phyloP scores from a whole-genome alignment of 2,888 invertebrate species.

The Cacoxenus indagator region DNA sequence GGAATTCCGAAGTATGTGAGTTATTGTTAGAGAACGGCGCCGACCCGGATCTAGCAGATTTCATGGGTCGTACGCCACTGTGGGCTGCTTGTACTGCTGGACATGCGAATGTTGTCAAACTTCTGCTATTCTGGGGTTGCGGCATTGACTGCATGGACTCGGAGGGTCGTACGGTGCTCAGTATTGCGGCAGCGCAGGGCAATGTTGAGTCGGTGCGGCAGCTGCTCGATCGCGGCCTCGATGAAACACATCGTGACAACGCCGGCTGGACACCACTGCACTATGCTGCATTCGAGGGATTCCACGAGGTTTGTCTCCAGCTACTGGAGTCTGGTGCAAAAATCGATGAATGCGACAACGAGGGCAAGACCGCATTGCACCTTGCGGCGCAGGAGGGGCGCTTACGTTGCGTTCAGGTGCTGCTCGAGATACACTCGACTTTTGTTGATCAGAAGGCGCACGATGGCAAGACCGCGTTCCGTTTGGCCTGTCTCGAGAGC shows the following conservation, averaged over 20 bases:
- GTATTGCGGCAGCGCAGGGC: conserved; percentile 87
- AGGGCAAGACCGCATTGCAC: conserved; percentile 89
- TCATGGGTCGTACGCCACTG: conserved; percentile 85
- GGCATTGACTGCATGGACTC: conserved; percentile 95
- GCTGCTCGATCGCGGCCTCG: conserved; percentile 87
- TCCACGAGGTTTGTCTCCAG: conserved; percentile 69
- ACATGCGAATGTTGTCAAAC: conserved; percentile 86
- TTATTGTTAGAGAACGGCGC: conserved; percentile 91
- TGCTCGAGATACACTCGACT: conserved; percentile 82
- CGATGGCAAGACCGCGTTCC: conserved; percentile 89
- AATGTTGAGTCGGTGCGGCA: conserved; percentile 91
- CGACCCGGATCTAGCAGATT: conserved; percentile 89
- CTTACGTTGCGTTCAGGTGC: conserved; percentile 73
- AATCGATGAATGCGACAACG: conserved; percentile 91
- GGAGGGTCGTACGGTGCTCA: conserved; percentile 91
- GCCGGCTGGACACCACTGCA: conserved; percentile 98
- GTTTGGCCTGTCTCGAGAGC: conserved; percentile 73
- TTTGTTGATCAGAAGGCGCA: conserved; percentile 89
- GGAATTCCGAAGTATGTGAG: conserved; percentile 93
- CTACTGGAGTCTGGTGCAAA: conserved; percentile 87
- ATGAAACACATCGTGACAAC: conserved; percentile 91
- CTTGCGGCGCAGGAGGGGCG: conserved; percentile 93
- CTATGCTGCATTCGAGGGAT: conserved; percentile 93
- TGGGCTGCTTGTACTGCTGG: conserved; percentile 96
- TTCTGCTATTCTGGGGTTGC: conserved; percentile 95